A percentile compares a stretch with the other conserved stretches of the same genome.
phyloP scores from a whole-genome alignment of 2,113 vertebrate species.

The Xiphias gladius region DNA sequence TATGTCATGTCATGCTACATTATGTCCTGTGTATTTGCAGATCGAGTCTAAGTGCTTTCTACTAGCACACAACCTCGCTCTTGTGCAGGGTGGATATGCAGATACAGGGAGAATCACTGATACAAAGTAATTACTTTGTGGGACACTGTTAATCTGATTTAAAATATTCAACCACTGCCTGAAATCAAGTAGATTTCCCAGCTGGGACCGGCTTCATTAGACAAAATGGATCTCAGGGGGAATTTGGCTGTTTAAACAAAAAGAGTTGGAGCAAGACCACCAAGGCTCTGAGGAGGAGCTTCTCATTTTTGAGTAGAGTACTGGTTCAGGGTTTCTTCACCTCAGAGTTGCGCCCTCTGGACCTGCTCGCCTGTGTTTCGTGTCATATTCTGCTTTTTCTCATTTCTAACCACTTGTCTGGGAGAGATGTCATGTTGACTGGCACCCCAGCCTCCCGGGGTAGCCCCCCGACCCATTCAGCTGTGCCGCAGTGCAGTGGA shows the following conservation, averaged over 20 bases:
- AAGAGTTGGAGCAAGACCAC: slow-evolving; percentile 1
- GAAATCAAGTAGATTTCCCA: slow-evolving; percentile 53
- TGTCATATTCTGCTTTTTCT: not conserved
- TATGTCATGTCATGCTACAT: not conserved
- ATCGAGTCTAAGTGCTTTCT: slow-evolving; percentile 5
- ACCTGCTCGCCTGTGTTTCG: not conserved
- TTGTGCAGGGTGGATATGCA: not conserved
- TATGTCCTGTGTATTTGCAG: not conserved
- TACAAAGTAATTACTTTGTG: slow-evolving; percentile 37
- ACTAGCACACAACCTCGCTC: not conserved
- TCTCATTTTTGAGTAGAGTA: not conserved
- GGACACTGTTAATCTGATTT: slow-evolving; percentile 47
- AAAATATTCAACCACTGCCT: not conserved
- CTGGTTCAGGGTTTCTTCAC: not conserved
- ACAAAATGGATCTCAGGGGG: slow-evolving; percentile 21
- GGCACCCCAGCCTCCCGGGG: not conserved
- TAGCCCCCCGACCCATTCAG: slow-evolving; percentile 21
- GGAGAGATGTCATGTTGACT: slow-evolving; percentile 20
- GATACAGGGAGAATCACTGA: not conserved
- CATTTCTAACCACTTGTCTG: not conserved
- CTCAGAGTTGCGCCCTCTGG: not conserved
- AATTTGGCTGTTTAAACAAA: slow-evolving; percentile 42
- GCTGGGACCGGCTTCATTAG: slow-evolving; percentile 46
- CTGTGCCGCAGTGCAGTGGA: slow-evolving; percentile 62
- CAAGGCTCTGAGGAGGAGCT: not conserved